Percentiles rank a stretch among this genome's conserved stretches.
These are phyloP conservation scores for Belonocnema kinseyi DNA, from an alignment of 1,140 invertebrate species.

Conservation along the genomic window DNA sequence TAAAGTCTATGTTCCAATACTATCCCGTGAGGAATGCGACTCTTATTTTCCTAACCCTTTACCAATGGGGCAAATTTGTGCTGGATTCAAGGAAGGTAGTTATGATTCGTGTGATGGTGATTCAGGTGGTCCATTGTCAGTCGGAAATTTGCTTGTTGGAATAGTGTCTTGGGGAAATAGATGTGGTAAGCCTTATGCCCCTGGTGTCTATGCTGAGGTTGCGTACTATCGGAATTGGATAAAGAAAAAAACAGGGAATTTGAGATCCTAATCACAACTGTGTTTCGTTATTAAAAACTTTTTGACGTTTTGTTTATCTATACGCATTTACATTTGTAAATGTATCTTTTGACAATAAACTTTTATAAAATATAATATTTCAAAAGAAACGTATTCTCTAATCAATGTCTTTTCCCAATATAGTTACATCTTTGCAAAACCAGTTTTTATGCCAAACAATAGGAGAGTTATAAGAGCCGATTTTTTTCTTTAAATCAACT, in stretches of 20 bases:
- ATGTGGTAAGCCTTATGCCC: constrained; percentile 28
- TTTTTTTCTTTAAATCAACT: no score
- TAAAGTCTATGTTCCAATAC: constrained; percentile 19
- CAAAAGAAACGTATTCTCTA: no score
- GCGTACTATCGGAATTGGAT: constrained; percentile 35
- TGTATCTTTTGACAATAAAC: no score
- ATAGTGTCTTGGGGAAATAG: constrained; percentile 35
- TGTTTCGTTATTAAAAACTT: no score
- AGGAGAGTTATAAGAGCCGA: no score
- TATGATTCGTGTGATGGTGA: constrained; percentile 39
- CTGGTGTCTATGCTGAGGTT: constrained; percentile 39
- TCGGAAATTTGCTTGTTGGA: constrained; percentile 25
- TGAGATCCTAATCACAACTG: not conserved
- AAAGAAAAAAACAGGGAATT: no score
- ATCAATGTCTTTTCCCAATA: no score
- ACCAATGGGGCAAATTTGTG: constrained; percentile 35
- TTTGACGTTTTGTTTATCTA: no score
- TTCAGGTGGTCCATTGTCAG: constrained; percentile 37
- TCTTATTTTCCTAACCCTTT: not conserved
- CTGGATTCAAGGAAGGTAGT: constrained; percentile 31
- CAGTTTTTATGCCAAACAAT: no score
- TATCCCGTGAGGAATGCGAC: constrained; percentile 22
- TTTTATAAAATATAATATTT: no score
- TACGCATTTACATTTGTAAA: no score
- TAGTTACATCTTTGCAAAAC: no score